Evolutionary conservation across 2,888 invertebrate genomes (phyloP), one percentile per base, ranked within the genome.

Genomic region (Lordiphosa andalusiaca): DNA sequence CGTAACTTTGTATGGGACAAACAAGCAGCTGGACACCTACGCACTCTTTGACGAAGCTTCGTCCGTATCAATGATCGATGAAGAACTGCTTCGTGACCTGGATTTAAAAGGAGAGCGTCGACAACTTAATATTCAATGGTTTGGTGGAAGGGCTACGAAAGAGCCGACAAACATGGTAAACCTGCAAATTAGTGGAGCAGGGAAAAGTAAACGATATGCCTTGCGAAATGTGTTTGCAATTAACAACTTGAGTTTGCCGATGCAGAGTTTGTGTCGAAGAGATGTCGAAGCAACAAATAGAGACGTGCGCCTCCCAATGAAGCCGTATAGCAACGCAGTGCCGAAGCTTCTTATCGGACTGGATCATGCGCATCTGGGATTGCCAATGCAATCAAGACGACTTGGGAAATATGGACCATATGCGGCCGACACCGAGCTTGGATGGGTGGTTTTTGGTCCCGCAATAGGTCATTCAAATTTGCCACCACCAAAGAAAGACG

Each of bases 321-420:
- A 23, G 23, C 23, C 23, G 6, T 23, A 23, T 6, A 23, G 23
- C 23, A 23, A 23, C 23, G 23, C 23, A 23, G 23, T 23, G 23
- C 23, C 23, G 23, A 23, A 23, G 23, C 23, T 23, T 23, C 6
- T 51, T 4, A 66, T 52, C 23, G 54, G 65, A 7, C 23, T 62
- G 7, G 51, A 66, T 21, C 58, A 68, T 6, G 54, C 53, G 19
- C 44, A 62, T 7, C 38, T 65, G 13, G 60, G 56, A 36, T 13
- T 60, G 13, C 48, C 59, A 41, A 37, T 33, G 12, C 12, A 23
- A 35, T 33, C 23, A 7, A 19, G 3, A 6, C 7, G n/a, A n/a
- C 7, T 47, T 13, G 6, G 19, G 3, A 19, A 19, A 19, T 0
- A 19, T 19, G 19, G 44, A 30, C 13, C 53, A 13, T 19, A 19